Percentiles rank a stretch among this genome's conserved stretches.
phyloP scores from a whole-genome alignment of 2,888 invertebrate genomes.

The Pilophorus perplexus region DNA sequence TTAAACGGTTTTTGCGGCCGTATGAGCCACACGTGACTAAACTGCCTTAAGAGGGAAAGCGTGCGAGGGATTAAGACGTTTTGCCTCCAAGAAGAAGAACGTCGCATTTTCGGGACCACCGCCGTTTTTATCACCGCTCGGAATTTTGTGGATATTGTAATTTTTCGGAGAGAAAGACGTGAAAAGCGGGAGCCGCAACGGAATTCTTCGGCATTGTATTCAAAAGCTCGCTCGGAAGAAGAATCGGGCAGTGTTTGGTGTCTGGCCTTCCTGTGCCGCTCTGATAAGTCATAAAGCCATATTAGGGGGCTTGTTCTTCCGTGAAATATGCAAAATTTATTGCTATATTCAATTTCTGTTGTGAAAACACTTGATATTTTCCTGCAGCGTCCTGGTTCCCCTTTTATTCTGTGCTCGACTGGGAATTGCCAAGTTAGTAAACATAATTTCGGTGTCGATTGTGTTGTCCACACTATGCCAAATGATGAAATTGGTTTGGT shows the following conservation, averaged over 20 bases:
- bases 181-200: not conserved
- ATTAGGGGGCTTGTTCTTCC: not conserved
- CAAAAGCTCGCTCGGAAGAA: not conserved
- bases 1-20: constrained; percentile 10
- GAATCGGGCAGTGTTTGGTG: not conserved
- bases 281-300: not conserved
- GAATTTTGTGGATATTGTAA: not conserved
- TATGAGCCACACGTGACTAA: constrained; percentile 7
- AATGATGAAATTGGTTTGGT: too few species aligned
- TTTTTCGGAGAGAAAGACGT: not conserved
- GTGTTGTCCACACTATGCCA: too few species aligned
- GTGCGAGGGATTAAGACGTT: not conserved
- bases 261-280: constrained; percentile 1
- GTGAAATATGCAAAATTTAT: not conserved
- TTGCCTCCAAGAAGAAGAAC: not conserved
- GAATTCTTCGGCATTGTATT: not conserved
- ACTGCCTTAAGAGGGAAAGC: constrained; percentile 2
- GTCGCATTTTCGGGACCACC: not conserved
- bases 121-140: not conserved
- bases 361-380: not conserved
- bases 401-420: too few species aligned
- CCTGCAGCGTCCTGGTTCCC: not conserved
- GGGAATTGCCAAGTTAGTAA: too few species aligned
- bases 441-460: too few species aligned
- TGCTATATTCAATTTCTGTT: not conserved